Evolutionary conservation across 2,113 vertebrate genomes (phyloP), one percentile per base, ranked within the genome.

Genomic region (Hippocampus abdominalis): DNA sequence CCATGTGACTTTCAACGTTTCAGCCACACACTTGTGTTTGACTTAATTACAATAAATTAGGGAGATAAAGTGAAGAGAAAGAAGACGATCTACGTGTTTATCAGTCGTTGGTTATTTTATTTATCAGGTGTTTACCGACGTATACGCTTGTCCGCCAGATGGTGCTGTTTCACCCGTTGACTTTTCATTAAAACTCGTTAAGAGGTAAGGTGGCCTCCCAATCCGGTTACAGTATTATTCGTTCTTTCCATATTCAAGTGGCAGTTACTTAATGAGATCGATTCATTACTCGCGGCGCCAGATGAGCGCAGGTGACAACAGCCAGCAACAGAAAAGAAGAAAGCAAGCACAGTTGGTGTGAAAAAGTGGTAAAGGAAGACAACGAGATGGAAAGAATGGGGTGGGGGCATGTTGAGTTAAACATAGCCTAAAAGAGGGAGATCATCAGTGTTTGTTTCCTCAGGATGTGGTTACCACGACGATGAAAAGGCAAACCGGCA

Each of bases 381-480:
- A 66, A 54, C 36, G 39, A 63, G 74, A 78, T 68, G 80, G 79
- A 87, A 87, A 85, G 80, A 79, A 42, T 75, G 59, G 16, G 2
- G 73, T 71, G 81, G 81, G 79, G 74, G 71, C 49, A 81, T 75
- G 2, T 36, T 80, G 76, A 89, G 88, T 88, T 86, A 89, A 89
- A 90, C 88, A 89, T 88, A 89, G 88, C 78, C 82, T 68, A 88
- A 77, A 89, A 81, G 82, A 89, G 89, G 88, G 87, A 89, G 89
- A 90, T 89, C 87, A 81, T 88, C 88, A 89, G 79, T 78, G 78
- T 85, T 88, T 83, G 88, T 89, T 90, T 90, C 89, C 89, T 89
- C 89, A 90, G 89, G 89, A 90, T 89, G 89, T 90, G 89, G 89
- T 89, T 86, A 89, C 76, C 86, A 81, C 84, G 83, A 86, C 85